These are phyloP conservation scores for Tachystola acroxantha DNA, from an alignment of 2,888 invertebrate genomes.

Conservation along the genomic window DNA sequence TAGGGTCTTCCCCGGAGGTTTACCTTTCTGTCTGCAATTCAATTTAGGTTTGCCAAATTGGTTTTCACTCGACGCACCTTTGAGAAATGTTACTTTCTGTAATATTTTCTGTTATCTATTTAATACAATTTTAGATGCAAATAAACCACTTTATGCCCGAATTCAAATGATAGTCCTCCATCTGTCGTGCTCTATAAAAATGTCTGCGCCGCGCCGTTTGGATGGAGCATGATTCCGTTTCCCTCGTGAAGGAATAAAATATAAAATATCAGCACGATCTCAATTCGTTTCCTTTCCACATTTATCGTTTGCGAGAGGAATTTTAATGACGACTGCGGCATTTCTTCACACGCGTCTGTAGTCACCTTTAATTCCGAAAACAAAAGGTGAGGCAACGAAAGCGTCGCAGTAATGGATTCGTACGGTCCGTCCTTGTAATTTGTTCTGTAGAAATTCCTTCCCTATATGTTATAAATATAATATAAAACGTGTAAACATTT, in stretches of 20 bases:
- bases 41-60: constrained; percentile 39
- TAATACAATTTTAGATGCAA: not conserved
- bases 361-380: constrained; percentile 7
- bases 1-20: constrained; percentile 26
- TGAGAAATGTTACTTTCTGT: constrained; percentile 22
- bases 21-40: constrained; percentile 39
- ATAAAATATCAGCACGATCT: constrained; percentile 42
- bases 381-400: not conserved
- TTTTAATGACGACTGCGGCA: constrained; percentile 15
- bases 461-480: not conserved
- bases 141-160: constrained; percentile 9
- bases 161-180: constrained; percentile 19
- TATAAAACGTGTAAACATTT: too few relatives aligned
- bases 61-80: constrained; percentile 38
- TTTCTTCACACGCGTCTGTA: constrained; percentile 8
- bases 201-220: constrained; percentile 18
- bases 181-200: constrained; percentile 26
- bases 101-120: not conserved
- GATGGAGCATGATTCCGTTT: constrained; percentile 22
- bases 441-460: not conserved
- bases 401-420: not conserved
- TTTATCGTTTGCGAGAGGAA: constrained; percentile 26
- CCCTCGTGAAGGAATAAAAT: constrained; percentile 23
- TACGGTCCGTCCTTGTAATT: not conserved
- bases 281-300: constrained; percentile 39